Percentiles rank a stretch among this genome's conserved stretches.
Conservation (phyloP, 2,888 invertebrate genomes). For the Cremastinae sp. region DNA sequence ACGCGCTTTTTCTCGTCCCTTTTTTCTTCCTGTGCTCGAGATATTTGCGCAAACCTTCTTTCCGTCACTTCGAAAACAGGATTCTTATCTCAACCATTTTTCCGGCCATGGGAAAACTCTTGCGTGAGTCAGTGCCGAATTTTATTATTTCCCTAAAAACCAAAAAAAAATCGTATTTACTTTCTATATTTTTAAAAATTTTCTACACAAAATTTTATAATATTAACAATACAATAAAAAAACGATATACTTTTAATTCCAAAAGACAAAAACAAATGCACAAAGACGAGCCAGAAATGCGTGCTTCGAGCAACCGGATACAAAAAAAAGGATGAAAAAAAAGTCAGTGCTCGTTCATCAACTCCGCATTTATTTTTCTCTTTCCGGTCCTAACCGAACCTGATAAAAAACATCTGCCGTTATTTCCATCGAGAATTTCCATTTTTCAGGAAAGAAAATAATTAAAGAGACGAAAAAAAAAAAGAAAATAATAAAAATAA, state of each 20-base stretch:
- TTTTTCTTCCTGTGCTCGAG: constrained; percentile 32
- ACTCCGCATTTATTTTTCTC: background rate
- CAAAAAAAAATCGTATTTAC: too few relatives aligned
- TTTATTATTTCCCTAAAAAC: too few relatives aligned
- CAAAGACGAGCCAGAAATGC: background rate
- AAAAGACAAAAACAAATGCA: background rate
- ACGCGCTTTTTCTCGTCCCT: constrained; percentile 10
- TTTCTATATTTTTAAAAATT: too few relatives aligned
- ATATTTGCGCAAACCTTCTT: constrained; percentile 42
- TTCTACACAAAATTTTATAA: too few relatives aligned
- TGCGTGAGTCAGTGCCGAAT: too few relatives aligned
- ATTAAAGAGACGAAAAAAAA: too few relatives aligned
- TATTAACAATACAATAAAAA: too few relatives aligned
- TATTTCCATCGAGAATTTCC: background rate
- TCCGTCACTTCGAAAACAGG: background rate
- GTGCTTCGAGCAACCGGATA: background rate
- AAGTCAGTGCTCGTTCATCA: too few relatives aligned
- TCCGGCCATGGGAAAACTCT: too few relatives aligned
- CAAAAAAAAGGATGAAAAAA: too few relatives aligned
- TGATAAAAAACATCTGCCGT: constrained; percentile 13
- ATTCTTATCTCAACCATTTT: background rate
- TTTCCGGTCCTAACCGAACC: background rate
- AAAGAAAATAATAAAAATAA: background rate
- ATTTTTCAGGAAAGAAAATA: too few relatives aligned
- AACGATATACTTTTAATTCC: too few relatives aligned